phyloP scores from a whole-genome alignment of 2,888 invertebrate genomes.

The Tricholauxania praeusta region DNA sequence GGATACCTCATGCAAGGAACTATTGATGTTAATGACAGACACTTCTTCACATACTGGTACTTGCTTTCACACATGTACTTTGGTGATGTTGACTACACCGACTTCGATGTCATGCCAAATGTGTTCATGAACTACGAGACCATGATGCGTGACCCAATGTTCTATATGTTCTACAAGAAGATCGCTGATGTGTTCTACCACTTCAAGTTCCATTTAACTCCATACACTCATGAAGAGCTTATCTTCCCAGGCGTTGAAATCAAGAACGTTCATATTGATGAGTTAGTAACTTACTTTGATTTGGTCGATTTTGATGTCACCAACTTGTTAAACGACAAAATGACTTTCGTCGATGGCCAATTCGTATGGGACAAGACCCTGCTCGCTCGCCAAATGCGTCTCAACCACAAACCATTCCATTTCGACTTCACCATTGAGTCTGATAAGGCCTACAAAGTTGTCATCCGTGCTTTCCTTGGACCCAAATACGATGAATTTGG shows the following conservation, averaged over 20 bases:
- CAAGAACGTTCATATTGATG: conserved; percentile 73
- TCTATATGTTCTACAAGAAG: conserved; percentile 76
- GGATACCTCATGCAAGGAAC: conserved; percentile 75
- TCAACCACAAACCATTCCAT: conserved; percentile 77
- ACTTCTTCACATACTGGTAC: conserved; percentile 49
- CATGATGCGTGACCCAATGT: conserved; percentile 77
- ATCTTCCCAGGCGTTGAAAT: conserved; percentile 73
- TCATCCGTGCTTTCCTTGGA: conserved; percentile 75
- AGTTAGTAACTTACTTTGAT: conserved; percentile 77
- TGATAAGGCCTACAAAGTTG: conserved; percentile 71
- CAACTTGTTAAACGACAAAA: conserved; percentile 49
- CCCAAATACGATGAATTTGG: conserved; percentile 75
- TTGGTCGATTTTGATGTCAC: conserved; percentile 72
- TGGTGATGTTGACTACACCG: conserved; percentile 47
- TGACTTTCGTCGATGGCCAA: conserved; percentile 52
- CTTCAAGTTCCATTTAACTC: conserved; percentile 72
- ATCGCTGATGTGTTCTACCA: conserved; percentile 71
- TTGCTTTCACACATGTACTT: conserved; percentile 42
- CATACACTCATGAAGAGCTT: conserved; percentile 74
- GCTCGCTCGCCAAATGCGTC: conserved; percentile 73
- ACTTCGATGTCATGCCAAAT: conserved; percentile 69
- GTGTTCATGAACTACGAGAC: conserved; percentile 75
- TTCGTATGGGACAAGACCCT: conserved; percentile 63
- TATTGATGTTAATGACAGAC: conserved; percentile 44
- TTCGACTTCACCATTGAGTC: conserved; percentile 72